These are phyloP conservation scores for Leucoraja erinaceus DNA, from an alignment of 2,113 vertebrate species.

Conservation along the genomic window DNA sequence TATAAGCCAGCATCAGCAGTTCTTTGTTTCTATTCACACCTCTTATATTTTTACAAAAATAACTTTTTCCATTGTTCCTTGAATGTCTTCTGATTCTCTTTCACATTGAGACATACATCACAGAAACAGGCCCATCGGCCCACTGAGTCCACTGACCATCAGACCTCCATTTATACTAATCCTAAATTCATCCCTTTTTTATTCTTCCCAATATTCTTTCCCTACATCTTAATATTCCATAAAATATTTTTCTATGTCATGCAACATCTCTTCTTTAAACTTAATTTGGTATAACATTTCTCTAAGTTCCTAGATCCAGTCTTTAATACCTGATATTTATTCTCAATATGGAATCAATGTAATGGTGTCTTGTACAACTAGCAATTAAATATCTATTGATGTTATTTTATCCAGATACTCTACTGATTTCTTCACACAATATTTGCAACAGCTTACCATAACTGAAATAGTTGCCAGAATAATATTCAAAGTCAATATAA, in stretches of 20 bases:
- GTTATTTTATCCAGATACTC: background rate
- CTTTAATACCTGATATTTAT: background rate
- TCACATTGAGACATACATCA: no score
- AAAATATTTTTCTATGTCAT: background rate
- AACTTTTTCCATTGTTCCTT: background rate
- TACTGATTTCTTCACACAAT: background rate
- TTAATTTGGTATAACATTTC: no score
- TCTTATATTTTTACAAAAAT: no score
- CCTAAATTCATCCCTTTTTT: no score
- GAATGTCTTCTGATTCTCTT: background rate
- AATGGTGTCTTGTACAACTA: background rate
- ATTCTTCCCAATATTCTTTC: background rate
- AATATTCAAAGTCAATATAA: background rate
- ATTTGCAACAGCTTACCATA: background rate
- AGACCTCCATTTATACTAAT: no score
- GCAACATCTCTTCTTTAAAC: no score
- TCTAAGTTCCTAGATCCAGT: no score
- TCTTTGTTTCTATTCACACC: no score
- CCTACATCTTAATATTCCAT: background rate
- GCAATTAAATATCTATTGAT: background rate
- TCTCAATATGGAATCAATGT: background rate
- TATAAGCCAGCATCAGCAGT: no score
- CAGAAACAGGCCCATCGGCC: no score
- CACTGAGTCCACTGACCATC: no score
- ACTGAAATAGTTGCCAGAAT: background rate